These are phyloP conservation scores for Lepidocolaptes lacrymiger DNA, from an alignment of 2,797 vertebrate species.

Conservation along the genomic window DNA sequence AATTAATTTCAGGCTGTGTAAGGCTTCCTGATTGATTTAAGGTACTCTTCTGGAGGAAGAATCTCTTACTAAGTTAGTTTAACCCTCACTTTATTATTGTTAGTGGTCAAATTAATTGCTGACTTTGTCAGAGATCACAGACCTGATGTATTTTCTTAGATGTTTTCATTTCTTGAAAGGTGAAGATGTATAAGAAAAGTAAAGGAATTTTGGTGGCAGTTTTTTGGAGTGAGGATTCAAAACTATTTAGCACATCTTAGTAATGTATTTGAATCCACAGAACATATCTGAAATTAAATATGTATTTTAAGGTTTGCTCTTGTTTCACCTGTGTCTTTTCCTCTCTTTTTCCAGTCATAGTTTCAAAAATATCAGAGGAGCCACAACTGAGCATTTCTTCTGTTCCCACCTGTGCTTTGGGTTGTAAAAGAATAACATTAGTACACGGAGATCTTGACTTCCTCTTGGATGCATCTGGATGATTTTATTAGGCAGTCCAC, in stretches of 20 bases:
- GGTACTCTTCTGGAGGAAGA: neutral
- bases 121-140: neutral
- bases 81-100: neutral
- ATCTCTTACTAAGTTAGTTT: neutral
- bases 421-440: neutral
- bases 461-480: neutral
- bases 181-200: neutral
- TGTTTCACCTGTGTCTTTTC: neutral
- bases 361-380: neutral
- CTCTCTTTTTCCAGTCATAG: neutral
- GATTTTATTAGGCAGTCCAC: neutral
- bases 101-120: neutral
- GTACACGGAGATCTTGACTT: neutral
- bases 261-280: accelerated
- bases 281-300: neutral
- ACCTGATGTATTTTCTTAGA: neutral
- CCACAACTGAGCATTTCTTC: neutral
- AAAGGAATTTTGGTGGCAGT: neutral
- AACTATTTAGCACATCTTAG: neutral
- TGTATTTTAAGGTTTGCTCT: neutral
- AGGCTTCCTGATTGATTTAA: neutral
- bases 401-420: neutral
- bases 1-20: neutral
- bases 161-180: neutral
- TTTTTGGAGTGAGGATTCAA: neutral